These are phyloP conservation scores for Lutjanus argentimaculatus DNA, from an alignment of 2,797 vertebrate genomes.

Conservation along the genomic window DNA sequence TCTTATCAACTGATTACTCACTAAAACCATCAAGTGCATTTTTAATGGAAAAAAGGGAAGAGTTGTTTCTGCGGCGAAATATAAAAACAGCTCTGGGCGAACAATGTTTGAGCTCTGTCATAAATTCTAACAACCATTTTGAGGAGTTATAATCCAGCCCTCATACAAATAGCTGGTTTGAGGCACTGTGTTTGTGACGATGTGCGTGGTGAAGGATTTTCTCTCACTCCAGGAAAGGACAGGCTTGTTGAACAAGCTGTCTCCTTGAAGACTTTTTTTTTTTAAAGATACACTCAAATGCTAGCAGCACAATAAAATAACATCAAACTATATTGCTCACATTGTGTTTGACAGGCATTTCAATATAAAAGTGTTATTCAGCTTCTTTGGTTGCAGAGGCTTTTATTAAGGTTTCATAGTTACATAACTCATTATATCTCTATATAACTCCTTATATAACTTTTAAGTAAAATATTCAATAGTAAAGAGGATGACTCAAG, in stretches of 20 bases:
- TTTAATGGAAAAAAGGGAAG: slow-evolving; percentile 62
- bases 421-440: not conserved
- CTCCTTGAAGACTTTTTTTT: slow-evolving; percentile 33
- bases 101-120: slow-evolving; percentile 38
- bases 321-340: not conserved
- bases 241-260: slow-evolving; percentile 21
- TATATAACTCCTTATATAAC: no score
- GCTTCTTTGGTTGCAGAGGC: not conserved
- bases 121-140: slow-evolving; percentile 56
- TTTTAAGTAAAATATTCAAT: no score
- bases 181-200: slow-evolving; percentile 13
- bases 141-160: slow-evolving; percentile 44
- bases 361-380: not conserved
- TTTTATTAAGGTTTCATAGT: slow-evolving; percentile 8
- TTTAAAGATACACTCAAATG: no score
- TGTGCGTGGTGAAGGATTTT: slow-evolving; percentile 34
- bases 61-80: slow-evolving; percentile 52
- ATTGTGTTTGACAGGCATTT: slow-evolving; percentile 10
- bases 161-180: slow-evolving; percentile 41
- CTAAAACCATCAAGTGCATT: slow-evolving; percentile 64
- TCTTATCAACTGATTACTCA: slow-evolving; percentile 73
- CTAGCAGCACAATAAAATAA: not conserved
- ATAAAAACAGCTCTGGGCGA: slow-evolving; percentile 55
- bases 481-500: no score
- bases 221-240: slow-evolving; percentile 42